These are phyloP conservation scores for Fregetta grallaria DNA, from an alignment of 2,113 vertebrate species.

Conservation along the genomic window DNA sequence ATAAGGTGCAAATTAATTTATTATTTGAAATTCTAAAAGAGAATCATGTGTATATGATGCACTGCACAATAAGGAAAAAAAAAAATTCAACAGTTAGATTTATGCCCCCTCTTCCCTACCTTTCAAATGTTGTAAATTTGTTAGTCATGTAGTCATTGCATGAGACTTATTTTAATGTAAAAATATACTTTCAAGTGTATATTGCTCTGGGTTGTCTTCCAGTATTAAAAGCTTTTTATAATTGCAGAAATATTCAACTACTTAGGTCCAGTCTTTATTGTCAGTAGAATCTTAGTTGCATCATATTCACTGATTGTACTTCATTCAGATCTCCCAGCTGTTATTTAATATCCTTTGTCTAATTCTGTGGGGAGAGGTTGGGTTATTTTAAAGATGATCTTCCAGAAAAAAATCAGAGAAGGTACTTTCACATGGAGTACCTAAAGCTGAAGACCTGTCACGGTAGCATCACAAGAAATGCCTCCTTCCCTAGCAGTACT, in stretches of 20 bases:
- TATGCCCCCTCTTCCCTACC: background rate
- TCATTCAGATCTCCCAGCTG: background rate
- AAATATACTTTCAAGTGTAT: background rate
- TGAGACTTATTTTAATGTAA: background rate
- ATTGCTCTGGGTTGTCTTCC: background rate
- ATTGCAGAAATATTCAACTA: background rate
- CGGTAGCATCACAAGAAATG: background rate
- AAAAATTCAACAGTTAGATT: background rate
- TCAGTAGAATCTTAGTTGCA: background rate
- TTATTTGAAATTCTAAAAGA: background rate
- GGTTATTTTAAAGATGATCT: background rate
- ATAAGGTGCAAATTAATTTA: background rate
- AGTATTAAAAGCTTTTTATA: background rate
- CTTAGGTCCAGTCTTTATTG: background rate
- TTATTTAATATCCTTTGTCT: background rate
- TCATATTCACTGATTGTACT: background rate
- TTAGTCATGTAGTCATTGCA: background rate
- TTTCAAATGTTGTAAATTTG: background rate
- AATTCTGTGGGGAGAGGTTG: background rate
- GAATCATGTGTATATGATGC: background rate
- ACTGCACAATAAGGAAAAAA: background rate
- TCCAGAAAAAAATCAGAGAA: background rate
- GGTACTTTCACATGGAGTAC: background rate
- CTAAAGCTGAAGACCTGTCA: background rate
- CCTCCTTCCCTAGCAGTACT: background rate